phyloP scores from a whole-genome alignment of 2,113 vertebrate genomes.

The Scytalopus superciliaris region DNA sequence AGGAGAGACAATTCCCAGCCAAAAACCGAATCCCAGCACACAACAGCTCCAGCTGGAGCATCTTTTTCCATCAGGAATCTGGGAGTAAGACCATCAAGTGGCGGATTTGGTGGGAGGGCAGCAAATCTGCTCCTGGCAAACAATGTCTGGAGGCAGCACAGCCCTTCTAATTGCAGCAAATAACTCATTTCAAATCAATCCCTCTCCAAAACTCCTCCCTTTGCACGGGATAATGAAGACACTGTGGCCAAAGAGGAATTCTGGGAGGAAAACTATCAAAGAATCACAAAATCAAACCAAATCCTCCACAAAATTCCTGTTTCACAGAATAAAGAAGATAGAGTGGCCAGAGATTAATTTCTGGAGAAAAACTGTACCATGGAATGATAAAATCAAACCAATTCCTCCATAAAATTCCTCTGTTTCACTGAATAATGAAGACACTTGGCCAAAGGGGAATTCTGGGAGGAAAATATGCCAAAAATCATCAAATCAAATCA shows the following conservation, averaged over 20 bases:
- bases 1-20: neutral
- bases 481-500: neutral
- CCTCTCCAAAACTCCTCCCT: neutral
- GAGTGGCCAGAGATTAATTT: neutral
- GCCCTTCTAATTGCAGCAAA: neutral
- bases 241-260: neutral
- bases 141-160: neutral
- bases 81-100: accelerated
- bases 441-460: neutral
- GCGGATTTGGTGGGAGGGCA: neutral
- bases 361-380: neutral
- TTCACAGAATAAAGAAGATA: too few relatives aligned
- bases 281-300: neutral
- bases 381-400: too few relatives aligned
- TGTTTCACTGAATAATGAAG: neutral
- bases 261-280: neutral
- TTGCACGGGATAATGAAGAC: neutral
- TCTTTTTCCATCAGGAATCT: neutral
- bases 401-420: neutral
- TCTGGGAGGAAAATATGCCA: neutral
- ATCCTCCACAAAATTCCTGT: neutral
- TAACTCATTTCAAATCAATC: neutral
- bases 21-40: neutral
- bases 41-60: too few relatives aligned
- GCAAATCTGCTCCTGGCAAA: too few relatives aligned